A percentile compares a stretch with the other conserved stretches of the same genome.
These are phyloP conservation scores for Mus pahari DNA, from an alignment of 2,113 vertebrate genomes.

Conservation along the genomic window DNA sequence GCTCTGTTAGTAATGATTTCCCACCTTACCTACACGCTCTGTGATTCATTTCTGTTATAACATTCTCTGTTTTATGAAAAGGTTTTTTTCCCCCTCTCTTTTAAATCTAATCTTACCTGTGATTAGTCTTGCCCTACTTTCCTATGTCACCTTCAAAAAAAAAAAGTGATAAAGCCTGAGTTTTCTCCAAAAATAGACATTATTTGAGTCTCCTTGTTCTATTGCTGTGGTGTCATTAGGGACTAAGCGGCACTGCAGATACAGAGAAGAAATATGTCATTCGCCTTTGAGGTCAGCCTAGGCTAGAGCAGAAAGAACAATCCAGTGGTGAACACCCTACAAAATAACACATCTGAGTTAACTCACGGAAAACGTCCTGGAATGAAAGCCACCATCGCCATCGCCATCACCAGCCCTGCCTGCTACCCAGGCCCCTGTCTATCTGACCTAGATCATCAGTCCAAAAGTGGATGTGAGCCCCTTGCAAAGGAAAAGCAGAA, in stretches of 20 bases:
- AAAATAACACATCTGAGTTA: constrained; percentile 66
- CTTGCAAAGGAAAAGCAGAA: constrained; percentile 53
- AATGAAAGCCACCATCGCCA: constrained; percentile 62
- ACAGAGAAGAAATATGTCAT: constrained; percentile 79
- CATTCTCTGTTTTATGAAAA: constrained; percentile 75
- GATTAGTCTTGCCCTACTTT: constrained; percentile 84
- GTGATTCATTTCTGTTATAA: constrained; percentile 79
- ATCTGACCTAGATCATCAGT: constrained; percentile 74
- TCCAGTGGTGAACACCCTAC: constrained; percentile 42
- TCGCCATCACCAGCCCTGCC: background rate
- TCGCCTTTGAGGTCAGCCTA: constrained; percentile 70
- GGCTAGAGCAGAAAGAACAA: constrained; percentile 63
- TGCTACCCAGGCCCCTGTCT: constrained; percentile 7
- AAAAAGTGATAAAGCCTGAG: constrained; percentile 72
- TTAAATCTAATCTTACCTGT: constrained; percentile 80
- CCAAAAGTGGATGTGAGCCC: constrained; percentile 41
- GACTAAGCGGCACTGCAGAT: constrained; percentile 67
- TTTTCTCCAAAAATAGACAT: constrained; percentile 81
- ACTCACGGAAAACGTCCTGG: constrained; percentile 46
- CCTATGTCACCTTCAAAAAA: constrained; percentile 80
- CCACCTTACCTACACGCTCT: constrained; percentile 63
- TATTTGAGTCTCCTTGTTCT: constrained; percentile 80
- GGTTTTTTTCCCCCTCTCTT: constrained; percentile 45
- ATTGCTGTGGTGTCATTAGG: constrained; percentile 78
- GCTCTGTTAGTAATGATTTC: constrained; percentile 74